Base-by-base conservation (phyloP, 2,113 vertebrate genomes). In the Okapia johnstoni region DNA sequence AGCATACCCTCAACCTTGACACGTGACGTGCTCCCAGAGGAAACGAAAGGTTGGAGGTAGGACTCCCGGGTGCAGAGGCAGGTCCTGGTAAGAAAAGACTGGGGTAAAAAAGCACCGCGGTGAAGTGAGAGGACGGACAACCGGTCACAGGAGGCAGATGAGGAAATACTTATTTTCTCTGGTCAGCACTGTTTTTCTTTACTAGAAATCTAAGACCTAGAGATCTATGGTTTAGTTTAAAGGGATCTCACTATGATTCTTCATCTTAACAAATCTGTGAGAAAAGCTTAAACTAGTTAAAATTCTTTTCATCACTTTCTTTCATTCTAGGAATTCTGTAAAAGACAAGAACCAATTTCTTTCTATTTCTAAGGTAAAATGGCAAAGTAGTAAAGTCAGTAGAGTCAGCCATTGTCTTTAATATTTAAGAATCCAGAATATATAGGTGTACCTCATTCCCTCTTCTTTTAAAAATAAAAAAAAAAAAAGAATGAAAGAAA, bases 201-300 rank as follows among this genome's bases (percentile, higher is more conserved):
- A 91, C 9, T 88, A 19, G 25, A 95, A 89, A 84, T 79, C 19
- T 63, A 33, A 26, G 81, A 89, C 70, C 43, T 55, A 83, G 60
- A 85, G 73, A 84, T 4, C 85, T 48, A 90, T 6, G 90, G 11
- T 92, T 91, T 86, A 77, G 13, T 77, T 85, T 85, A 26, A 95
- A 88, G 70, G n/a, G 50, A 79, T 57, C 30, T 61, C 28, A 94
- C 8, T 23, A 70, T n/a, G 73, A 88, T 43, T 50, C 33, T 25
- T 54, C 30, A 93, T 54, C 10, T 87, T 84, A 73, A 2, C 40
- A 90, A 79, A 84, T 76, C 1, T 93, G 33, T 80, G 6, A 85
- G 16, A 94, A 79, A 36, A 77, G 48, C 61, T 84, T 93, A 80
- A 90, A 93, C n/a, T 61, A 85, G 55, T 94, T 93, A 96, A 94